Conservation (phyloP, 1,140 invertebrate genomes). For the Philotrypesis tridentata region DNA sequence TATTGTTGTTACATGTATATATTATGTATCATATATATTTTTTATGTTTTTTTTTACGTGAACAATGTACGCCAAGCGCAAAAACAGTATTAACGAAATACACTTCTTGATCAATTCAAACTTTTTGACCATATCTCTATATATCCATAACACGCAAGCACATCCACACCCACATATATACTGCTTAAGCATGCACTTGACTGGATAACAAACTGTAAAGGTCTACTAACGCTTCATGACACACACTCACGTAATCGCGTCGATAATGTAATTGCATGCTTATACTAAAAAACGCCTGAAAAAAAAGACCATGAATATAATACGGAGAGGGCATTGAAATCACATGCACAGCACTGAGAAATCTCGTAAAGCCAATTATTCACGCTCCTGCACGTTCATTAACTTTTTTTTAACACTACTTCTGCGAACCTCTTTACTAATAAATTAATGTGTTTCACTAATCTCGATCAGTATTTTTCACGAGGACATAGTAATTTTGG, state of each 20-base stretch:
- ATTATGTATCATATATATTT: too few relatives aligned
- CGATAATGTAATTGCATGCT: background rate
- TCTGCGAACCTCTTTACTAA: background rate
- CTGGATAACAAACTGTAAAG: too few relatives aligned
- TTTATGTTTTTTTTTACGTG: background rate
- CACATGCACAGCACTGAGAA: background rate
- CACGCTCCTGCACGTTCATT: background rate
- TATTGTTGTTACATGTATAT: background rate
- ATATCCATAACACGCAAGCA: background rate
- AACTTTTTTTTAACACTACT: background rate
- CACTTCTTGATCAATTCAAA: background rate
- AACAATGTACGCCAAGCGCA: background rate
- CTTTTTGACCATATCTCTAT: background rate
- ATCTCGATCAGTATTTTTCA: background rate
- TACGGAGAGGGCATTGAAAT: background rate
- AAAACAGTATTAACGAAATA: background rate
- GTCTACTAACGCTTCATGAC: background rate
- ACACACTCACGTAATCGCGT: background rate
- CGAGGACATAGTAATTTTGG: background rate
- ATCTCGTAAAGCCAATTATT: background rate
- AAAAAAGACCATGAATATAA: background rate
- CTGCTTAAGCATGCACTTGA: background rate
- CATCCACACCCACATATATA: background rate
- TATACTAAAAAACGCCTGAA: background rate
- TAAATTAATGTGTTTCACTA: background rate